Base-by-base conservation (phyloP, 2,797 vertebrate species). In the Streptopelia turtur region DNA sequence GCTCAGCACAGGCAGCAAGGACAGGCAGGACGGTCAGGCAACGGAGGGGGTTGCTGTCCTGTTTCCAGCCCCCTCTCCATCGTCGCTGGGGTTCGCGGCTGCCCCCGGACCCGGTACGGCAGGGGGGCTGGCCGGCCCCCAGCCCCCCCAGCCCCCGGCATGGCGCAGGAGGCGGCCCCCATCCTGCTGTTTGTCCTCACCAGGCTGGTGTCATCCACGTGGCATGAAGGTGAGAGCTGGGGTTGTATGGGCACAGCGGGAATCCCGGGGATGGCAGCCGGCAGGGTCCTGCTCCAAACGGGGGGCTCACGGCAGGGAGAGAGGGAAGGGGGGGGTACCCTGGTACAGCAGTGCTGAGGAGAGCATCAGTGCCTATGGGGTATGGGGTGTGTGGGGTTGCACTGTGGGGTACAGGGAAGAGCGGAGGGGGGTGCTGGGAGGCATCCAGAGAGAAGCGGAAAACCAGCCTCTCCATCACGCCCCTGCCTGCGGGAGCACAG, bases 141-240 rank as follows among this genome's bases (percentile, higher is more conserved):
- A 7, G 7, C 16, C 33, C 15, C 66, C 43, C 5, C 2, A 25
- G 7, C 15, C 71, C 61, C 66, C 80, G 16, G 82, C 31, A 97
- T 98, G 97, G 96, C 68, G 4, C 97, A 83, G 93, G 95, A 87
- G 85, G 88, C 89, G 8, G 88, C 79, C 27, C 77, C 97, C 4
- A 35, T 95, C 69, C 91, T 98, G 49, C 93, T 98, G 84, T 37
- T 98, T 13, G 96, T 98, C 66, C 95, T 98, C 13, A 57, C 91
- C 84, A 94, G 89, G 74, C 57, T 96, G 90, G 98, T 93, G 89
- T 75, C 95, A 45, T 92, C 98, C 87, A 97, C 97, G 33, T 98
- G 97, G 98, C 95, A 98, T 4, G 97, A 97, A 98, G 98, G 98
- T 98, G 96, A 97, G 98, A 45, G 16, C 53, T 5, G 35, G 43